Percentiles rank a stretch among this genome's conserved stretches.
Conservation (phyloP, 2,888 invertebrate species). For the Pilophorus perplexus region DNA sequence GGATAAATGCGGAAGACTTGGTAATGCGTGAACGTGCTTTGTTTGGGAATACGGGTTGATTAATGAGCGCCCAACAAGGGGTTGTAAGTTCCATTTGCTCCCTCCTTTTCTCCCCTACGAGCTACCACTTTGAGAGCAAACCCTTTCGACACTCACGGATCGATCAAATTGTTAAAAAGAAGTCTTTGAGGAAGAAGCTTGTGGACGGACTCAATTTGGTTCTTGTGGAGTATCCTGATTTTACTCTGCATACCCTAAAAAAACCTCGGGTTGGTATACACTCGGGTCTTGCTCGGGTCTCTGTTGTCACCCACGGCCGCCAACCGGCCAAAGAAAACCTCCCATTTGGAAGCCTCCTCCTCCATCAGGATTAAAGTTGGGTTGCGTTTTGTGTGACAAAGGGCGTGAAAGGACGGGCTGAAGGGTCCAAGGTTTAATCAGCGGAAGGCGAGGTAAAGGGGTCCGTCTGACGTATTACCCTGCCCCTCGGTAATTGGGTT, state of each 20-base stretch:
- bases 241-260: no score
- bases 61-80: slow-evolving; percentile 34
- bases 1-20: slow-evolving; percentile 26
- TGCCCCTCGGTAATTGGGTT: slow-evolving; percentile 22
- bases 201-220: no score
- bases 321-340: background rate
- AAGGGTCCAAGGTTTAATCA: slow-evolving; percentile 15
- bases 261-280: no score
- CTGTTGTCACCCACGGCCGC: no score
- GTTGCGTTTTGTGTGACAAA: slow-evolving; percentile 13
- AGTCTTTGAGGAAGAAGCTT: no score
- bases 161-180: no score
- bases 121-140: no score
- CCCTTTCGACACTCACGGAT: no score
- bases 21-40: slow-evolving; percentile 35
- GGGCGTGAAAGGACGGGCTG: background rate
- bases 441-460: background rate
- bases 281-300: no score
- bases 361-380: background rate
- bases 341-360: background rate
- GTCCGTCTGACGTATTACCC: slow-evolving; percentile 16
- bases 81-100: slow-evolving; percentile 20
- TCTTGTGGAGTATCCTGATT: no score
- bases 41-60: slow-evolving; percentile 32
- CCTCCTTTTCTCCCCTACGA: background rate